Evolutionary conservation across 2,797 vertebrate genomes (phyloP).

Genomic region (Hydrophis major): DNA sequence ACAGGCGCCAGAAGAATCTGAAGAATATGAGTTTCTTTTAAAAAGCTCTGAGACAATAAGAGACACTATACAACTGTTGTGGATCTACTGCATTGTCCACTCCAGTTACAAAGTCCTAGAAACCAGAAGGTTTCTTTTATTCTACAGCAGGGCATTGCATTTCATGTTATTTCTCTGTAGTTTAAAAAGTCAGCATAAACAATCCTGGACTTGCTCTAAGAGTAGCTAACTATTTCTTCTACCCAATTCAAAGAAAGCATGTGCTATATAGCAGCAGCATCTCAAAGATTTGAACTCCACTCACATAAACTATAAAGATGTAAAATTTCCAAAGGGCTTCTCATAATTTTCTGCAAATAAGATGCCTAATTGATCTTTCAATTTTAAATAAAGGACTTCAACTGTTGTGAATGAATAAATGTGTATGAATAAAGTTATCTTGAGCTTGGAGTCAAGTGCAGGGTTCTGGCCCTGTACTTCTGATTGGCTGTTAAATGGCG

Average conservation of each 20-base stretch:
- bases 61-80: not conserved
- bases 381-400: not conserved
- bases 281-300: not conserved
- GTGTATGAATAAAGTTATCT: no score
- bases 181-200: not conserved
- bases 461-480: no score
- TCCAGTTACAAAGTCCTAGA: not conserved
- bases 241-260: not conserved
- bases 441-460: no score
- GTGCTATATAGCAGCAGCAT: not conserved
- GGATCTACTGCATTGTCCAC: not conserved
- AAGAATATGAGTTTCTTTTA: not conserved
- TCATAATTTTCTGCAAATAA: not conserved
- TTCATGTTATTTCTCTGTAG: not conserved
- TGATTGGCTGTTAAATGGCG: no score
- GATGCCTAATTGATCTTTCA: not conserved
- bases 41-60: not conserved
- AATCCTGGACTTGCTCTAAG: not conserved
- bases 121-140: not conserved
- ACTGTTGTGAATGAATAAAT: no score
- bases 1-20: not conserved
- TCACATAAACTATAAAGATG: not conserved
- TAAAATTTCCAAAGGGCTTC: not conserved
- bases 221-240: not conserved
- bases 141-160: not conserved